Base-by-base conservation (phyloP, 2,888 invertebrate genomes). In the Agonopterix heracliana region DNA sequence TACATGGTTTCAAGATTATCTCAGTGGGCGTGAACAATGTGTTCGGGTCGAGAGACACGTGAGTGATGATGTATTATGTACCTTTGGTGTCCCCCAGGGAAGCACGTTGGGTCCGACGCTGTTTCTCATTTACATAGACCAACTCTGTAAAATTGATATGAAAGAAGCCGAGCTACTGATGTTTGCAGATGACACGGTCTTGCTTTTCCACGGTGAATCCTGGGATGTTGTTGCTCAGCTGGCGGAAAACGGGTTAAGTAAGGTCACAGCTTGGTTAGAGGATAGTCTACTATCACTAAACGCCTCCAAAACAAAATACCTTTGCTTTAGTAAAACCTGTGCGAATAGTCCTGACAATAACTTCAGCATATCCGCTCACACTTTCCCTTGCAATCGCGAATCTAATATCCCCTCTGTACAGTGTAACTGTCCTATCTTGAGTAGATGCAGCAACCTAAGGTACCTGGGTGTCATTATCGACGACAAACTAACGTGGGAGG, bases 141-240 rank as follows among this genome's bases (percentile, higher is more conserved):
- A 54, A 8, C 47, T 54, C 8, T 45, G 51, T 8, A n/a, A 12
- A 2, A 13, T 45, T 3, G 40, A 35, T 1, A 34, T 45, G 8
- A 8, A 4, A 0, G 10, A 52, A 2, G 45, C 41, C 2, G 44
- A n/a, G n/a, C n/a, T n/a, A n/a, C n/a, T n/a, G n/a, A n/a, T n/a
- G n/a, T n/a, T n/a, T n/a, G n/a, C n/a, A 45, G 51, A 57, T n/a
- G 54, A 56, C 41, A 53, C 49, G 1, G 55, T 51, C 11, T 34
- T 55, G 8, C 35, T 35, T 35, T 35, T 35, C 35, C 35, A 9
- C 4, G 35, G 7, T 35, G 9, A 35, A 8, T 35, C 7, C 9
- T 35, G 35, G 35, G 35, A 35, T 4, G 35, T 8, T 8, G 4
- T 9, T 8, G 4, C 9, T 9, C 35, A 8, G 9, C 35, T 35